Evolutionary conservation across 2,888 invertebrate species (phyloP).

Genomic region (Saturnia japonica): DNA sequence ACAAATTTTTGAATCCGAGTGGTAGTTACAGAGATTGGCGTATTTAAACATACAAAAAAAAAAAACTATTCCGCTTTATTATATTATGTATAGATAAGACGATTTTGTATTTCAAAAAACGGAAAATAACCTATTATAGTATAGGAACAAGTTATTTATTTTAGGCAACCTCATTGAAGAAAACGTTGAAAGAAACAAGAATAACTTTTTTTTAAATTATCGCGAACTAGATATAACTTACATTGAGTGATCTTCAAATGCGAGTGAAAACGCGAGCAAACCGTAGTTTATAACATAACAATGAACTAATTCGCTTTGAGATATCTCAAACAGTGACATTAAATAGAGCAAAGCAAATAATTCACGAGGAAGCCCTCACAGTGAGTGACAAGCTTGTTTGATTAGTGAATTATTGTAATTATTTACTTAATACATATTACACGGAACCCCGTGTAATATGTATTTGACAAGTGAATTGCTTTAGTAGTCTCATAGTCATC

Average conservation of each 20-base stretch:
- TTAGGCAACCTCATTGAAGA: too few relatives aligned
- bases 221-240: too few relatives aligned
- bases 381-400: constrained; percentile 5
- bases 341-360: constrained; percentile 1
- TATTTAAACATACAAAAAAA: too few relatives aligned
- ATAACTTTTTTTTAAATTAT: too few relatives aligned
- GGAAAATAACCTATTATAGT: too few relatives aligned
- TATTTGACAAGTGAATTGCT: not conserved
- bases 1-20: too few relatives aligned
- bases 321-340: not conserved
- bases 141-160: too few relatives aligned
- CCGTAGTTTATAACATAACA: not conserved
- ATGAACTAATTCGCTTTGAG: not conserved
- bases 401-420: constrained; percentile 3
- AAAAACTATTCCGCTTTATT: too few relatives aligned
- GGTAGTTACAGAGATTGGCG: too few relatives aligned
- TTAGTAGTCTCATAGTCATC: not conserved
- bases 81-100: too few relatives aligned
- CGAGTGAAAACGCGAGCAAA: not conserved
- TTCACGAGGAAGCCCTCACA: not conserved
- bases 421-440: not conserved
- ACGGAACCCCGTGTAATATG: not conserved
- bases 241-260: not conserved
- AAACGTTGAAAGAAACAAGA: too few relatives aligned
- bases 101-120: too few relatives aligned